Evolutionary conservation across 2,113 vertebrate genomes (phyloP).

Genomic region (Merops nubicus): DNA sequence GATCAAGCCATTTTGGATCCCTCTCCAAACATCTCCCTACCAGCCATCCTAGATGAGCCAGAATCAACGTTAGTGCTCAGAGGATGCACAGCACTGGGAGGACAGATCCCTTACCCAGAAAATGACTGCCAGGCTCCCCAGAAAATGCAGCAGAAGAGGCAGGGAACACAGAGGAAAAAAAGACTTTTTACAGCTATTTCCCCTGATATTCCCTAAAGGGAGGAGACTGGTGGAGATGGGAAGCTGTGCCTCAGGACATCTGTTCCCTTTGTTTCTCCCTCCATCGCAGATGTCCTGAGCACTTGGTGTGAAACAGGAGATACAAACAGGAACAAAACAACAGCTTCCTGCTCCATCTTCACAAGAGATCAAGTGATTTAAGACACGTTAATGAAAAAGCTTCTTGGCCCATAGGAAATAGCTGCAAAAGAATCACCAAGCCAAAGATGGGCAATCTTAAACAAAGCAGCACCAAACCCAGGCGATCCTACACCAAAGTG

Average conservation of each 20-base stretch:
- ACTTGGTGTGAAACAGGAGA: background rate
- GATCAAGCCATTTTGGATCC: background rate
- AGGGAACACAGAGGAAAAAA: background rate
- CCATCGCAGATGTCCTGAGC: background rate
- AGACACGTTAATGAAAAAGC: background rate
- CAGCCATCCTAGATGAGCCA: background rate
- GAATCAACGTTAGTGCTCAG: background rate
- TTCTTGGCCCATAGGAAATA: background rate
- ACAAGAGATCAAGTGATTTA: background rate
- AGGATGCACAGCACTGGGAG: background rate
- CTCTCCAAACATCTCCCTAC: background rate
- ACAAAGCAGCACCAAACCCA: accelerated
- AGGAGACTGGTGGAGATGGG: background rate
- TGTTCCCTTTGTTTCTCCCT: background rate
- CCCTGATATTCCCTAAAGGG: background rate
- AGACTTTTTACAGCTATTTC: background rate
- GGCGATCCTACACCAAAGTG: accelerated
- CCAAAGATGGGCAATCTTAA: too few species aligned
- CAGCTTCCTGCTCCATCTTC: background rate
- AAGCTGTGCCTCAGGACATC: background rate
- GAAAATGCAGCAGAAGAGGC: background rate
- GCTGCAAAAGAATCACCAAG: background rate
- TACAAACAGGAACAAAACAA: background rate
- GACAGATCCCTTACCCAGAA: too few species aligned
- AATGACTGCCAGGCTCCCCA: too few species aligned